These are phyloP conservation scores for Dendrocopos noguchii DNA, from an alignment of 2,113 vertebrate genomes.

Conservation along the genomic window DNA sequence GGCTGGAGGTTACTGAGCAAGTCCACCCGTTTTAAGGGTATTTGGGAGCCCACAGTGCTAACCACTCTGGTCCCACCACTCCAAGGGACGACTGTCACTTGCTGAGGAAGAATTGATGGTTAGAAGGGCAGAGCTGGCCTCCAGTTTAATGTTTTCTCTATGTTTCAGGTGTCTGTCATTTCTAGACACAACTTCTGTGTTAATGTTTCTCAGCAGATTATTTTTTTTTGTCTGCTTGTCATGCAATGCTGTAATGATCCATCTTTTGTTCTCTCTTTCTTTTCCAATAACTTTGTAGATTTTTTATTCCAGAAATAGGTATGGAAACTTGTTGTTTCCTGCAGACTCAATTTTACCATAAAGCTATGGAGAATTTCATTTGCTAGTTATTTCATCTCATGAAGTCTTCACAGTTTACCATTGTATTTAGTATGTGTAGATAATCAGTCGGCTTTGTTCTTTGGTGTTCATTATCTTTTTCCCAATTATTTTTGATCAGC, in stretches of 20 bases:
- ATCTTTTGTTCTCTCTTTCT: not conserved
- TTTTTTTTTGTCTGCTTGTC: not conserved
- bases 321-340: not conserved
- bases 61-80: not conserved
- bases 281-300: not conserved
- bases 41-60: not conserved
- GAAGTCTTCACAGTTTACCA: not conserved
- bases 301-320: not conserved
- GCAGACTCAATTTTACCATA: not conserved
- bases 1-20: not conserved
- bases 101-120: not conserved
- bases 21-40: not conserved
- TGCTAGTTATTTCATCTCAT: not conserved
- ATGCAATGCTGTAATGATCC: not conserved
- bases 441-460: not conserved
- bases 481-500: not conserved
- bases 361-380: not conserved
- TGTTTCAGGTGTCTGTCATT: not conserved
- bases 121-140: not conserved
- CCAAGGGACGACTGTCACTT: not conserved
- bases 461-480: not conserved
- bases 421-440: not conserved
- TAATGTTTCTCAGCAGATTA: not conserved
- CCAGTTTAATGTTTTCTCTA: not conserved
- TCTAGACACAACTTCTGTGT: not conserved